Conservation (phyloP, 2,113 vertebrate species). For the Bungarus multicinctus region DNA sequence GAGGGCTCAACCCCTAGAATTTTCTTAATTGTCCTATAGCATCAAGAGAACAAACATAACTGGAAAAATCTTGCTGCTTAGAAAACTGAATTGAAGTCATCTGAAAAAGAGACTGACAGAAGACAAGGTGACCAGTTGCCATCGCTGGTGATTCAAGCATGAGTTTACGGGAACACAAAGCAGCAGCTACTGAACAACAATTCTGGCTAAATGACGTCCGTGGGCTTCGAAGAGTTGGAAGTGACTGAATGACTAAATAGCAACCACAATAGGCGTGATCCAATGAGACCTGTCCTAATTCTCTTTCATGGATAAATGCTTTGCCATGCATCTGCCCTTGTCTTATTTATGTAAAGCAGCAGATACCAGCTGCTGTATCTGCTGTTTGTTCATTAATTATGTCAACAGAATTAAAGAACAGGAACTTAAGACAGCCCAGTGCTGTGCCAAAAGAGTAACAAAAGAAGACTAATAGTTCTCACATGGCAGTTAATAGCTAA, state of each 20-base stretch:
- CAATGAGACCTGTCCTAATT: neutral
- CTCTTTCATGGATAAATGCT: neutral
- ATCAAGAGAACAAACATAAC: neutral
- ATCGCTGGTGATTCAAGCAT: neutral
- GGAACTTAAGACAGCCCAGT: neutral
- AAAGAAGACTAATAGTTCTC: neutral
- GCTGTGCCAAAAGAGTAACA: neutral
- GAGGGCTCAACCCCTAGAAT: too few relatives aligned
- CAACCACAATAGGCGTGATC: neutral
- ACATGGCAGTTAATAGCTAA: neutral
- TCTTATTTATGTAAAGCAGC: neutral
- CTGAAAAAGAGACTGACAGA: neutral
- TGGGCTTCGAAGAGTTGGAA: neutral
- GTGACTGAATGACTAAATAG: neutral
- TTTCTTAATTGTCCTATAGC: neutral
- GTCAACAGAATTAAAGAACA: neutral
- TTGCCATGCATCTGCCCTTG: neutral
- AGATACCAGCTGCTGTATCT: neutral
- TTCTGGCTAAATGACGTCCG: neutral
- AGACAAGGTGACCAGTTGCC: neutral
- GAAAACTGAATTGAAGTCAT: neutral
- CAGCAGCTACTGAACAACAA: neutral
- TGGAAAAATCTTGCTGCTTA: neutral
- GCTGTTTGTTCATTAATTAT: neutral
- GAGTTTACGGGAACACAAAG: neutral